These are phyloP conservation scores for Prorops nasuta DNA, from an alignment of 1,140 invertebrate species.

Conservation along the genomic window DNA sequence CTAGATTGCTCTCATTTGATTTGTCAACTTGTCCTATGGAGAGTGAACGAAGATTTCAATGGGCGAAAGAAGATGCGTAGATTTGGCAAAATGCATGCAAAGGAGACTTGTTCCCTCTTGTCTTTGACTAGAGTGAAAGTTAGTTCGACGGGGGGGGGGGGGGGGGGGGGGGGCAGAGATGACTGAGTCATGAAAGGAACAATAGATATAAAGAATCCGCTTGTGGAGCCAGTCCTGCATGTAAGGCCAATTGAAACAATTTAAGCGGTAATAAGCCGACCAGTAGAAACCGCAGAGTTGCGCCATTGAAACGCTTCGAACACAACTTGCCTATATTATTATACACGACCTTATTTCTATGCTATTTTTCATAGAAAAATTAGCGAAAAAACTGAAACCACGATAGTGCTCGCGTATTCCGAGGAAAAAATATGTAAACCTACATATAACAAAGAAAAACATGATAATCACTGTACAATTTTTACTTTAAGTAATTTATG, in stretches of 20 bases:
- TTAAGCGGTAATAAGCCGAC: conserved; percentile 18
- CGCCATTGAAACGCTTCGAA: neutral
- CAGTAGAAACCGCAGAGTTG: neutral
- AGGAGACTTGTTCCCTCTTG: conserved; percentile 2
- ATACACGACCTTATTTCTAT: neutral
- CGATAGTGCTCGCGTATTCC: too few relatives aligned
- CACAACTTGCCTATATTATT: too few relatives aligned
- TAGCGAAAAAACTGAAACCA: too few relatives aligned
- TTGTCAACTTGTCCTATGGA: too few relatives aligned
- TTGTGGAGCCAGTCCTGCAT: conserved; percentile 21
- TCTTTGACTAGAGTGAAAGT: conserved; percentile 19
- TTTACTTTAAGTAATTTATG: too few relatives aligned
- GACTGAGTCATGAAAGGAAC: conserved; percentile 16
- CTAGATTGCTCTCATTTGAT: too few relatives aligned
- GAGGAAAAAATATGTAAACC: too few relatives aligned
- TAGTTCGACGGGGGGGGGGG: conserved; percentile 6
- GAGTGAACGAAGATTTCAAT: too few relatives aligned
- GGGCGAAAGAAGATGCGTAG: too few relatives aligned
- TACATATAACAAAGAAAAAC: too few relatives aligned
- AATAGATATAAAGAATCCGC: conserved; percentile 17
- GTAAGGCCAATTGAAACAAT: conserved; percentile 26
- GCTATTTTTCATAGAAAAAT: neutral
- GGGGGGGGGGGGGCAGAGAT: conserved; percentile 14
- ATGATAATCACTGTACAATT: too few relatives aligned
- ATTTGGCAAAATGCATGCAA: too few relatives aligned